phyloP scores from a whole-genome alignment of 92 coral and sea anemone genomes.

The Parazoanthus atlanticus region DNA sequence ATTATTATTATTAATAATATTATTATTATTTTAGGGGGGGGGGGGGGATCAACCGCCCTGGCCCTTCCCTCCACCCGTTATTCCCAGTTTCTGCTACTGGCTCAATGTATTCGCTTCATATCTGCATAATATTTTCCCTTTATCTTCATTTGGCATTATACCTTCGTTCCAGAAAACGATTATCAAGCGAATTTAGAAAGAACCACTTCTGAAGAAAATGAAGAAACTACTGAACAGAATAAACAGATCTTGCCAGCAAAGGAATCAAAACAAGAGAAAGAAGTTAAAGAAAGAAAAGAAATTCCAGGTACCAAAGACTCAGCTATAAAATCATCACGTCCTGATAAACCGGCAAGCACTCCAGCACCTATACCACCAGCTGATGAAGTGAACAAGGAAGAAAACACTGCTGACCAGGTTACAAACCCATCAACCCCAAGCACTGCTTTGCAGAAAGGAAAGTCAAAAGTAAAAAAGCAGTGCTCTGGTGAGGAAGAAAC shows the following conservation, averaged over 20 bases:
- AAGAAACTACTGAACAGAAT: too few species aligned
- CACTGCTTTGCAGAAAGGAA: neutral
- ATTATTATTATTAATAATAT: too few species aligned
- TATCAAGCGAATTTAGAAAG: slow-evolving; percentile 1
- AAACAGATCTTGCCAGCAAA: neutral
- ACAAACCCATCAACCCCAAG: neutral
- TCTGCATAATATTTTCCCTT: neutral
- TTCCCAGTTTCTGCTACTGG: too few species aligned
- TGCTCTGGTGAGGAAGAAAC: neutral
- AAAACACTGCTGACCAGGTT: neutral
- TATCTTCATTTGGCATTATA: neutral
- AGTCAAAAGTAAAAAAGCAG: neutral
- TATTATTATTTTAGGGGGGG: too few species aligned
- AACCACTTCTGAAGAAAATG: neutral
- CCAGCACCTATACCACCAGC: neutral
- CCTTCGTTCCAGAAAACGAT: slow-evolving; percentile 9
- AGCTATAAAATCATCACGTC: neutral
- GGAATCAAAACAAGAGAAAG: neutral
- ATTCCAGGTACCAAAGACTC: neutral
- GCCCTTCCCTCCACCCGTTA: too few species aligned
- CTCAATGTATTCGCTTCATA: neutral
- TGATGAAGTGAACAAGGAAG: neutral
- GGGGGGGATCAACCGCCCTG: too few species aligned
- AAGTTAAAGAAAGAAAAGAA: neutral
- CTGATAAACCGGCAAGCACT: neutral